Evolutionary conservation across 2,888 invertebrate genomes (phyloP), one percentile per base, ranked within the genome.

Genomic region (Hyles lineata): DNA sequence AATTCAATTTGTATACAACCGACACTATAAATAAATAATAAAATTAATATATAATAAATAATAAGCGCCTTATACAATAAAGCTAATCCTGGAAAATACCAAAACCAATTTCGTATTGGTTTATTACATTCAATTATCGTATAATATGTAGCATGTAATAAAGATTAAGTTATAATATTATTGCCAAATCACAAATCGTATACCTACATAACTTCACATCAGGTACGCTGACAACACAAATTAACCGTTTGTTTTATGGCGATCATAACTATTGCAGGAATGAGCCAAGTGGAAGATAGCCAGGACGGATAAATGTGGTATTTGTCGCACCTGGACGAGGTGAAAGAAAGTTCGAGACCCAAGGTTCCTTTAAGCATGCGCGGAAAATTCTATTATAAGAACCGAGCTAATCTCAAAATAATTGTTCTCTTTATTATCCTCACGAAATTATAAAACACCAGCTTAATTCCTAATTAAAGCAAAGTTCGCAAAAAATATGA

Each of bases 301-400:
- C 91, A 90, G 83, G 74, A 79, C 80, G n/a, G 85, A 86, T 84
- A 82, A 84, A 84, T 85, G 83, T 81, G 79, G 79, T 8, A 21
- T 62, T 52, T 32, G 21, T 71, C 52, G 43, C 62, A 62, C 52
- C 52, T 59, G 62, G 25, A 52, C 61, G 15, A 71, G 29, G 17
- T 35, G 43, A 29, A 29, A 23, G 35, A 70, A 59, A 19, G 55
- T 11, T 58, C 11, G 19, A 58, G 58, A 69, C 52, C 17, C 55
- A n/a, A 55, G 55, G 55, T 55, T 17, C 55, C 55, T n/a, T n/a
- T n/a, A 55, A 55, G 19, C 17, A n/a, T 55, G 55, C 55, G 17
- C 19, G 7, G 55, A n/a, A 55, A 55, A 55, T 55, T 55, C 55
- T 55, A 55, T n/a, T 5, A 55, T 55, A n/a, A 55, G 55, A 55